Conservation (phyloP, 2,888 invertebrate genomes). For the Lithosia quadra region DNA sequence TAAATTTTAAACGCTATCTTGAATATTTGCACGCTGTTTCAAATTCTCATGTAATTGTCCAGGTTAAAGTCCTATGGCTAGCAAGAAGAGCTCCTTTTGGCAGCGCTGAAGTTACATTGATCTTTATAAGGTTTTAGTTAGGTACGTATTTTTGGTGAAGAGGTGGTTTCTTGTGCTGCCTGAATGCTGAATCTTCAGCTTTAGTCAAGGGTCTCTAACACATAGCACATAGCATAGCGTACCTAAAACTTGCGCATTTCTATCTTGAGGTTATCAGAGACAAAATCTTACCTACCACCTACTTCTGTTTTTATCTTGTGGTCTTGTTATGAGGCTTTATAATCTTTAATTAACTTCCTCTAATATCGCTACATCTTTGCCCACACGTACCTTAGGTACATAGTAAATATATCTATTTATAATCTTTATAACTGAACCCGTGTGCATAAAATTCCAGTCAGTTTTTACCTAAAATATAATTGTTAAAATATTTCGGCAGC, state of each 20-base stretch:
- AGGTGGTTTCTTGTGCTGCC: background rate
- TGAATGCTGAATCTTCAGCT: background rate
- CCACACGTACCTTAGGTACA: too few species aligned
- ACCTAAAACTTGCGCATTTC: too few species aligned
- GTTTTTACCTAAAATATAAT: too few species aligned
- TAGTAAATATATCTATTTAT: too few species aligned
- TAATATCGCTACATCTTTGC: background rate
- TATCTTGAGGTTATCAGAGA: too few species aligned
- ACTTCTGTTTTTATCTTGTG: too few species aligned
- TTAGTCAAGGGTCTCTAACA: background rate
- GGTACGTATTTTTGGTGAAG: background rate
- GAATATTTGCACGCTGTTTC: constrained; percentile 13
- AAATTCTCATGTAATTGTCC: background rate
- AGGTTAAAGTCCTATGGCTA: background rate
- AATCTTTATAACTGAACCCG: too few species aligned
- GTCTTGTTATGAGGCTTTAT: too few species aligned
- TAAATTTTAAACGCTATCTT: constrained; percentile 18
- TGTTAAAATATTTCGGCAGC: background rate
- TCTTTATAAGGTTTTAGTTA: background rate
- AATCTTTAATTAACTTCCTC: background rate
- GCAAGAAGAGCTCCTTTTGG: background rate
- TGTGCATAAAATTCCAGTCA: too few species aligned
- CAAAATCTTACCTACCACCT: too few species aligned
- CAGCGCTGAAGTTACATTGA: background rate
- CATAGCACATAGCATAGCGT: background rate